Base-by-base conservation (phyloP, 2,797 vertebrate genomes). In the Picus viridis region DNA sequence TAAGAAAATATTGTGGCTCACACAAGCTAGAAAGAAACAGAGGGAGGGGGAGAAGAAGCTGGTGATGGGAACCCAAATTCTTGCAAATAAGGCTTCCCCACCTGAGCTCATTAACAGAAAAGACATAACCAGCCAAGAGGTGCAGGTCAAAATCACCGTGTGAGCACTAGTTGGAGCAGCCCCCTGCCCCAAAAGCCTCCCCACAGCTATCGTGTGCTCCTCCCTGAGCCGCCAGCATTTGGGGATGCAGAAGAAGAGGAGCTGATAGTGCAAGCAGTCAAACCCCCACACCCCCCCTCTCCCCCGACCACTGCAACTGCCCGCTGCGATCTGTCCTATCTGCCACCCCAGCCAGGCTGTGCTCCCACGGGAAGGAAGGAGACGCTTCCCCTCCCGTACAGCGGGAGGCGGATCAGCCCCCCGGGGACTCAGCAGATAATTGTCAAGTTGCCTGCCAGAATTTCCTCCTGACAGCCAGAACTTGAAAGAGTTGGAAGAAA, bases 391-490 rank as follows among this genome's bases (percentile, higher is more conserved):
- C 57, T 89, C 84, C 79, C n/a, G 90, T 30, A 56, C 86, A 3
- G 83, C 5, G 91, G 58, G 93, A 92, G 95, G 92, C 51, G 53
- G 91, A 85, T 80, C 91, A 41, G 56, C 67, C 90, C 78, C 84
- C 49, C 8, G 2, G 86, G 88, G 90, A 30, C 84, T 87, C 88
- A 6, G 86, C 62, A 11, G 47, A 75, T 76, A 70, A 20, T 41
- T 83, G 92, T 43, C 90, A 58, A 89, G 84, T 89, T 63, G 16
- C 76, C 92, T 90, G 92, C 90, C 95, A 89, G 95, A 83, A 95
- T 96, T 93, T 78, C 90, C 90, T 92, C 86, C 84, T 81, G 78
- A 69, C 86, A 85, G 70, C 61, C 84, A 7, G 1, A 92, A 96
- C 95, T 94, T 78, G 90, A 85, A 54, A 72, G 63, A 56, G 5